These are phyloP conservation scores for Neodiprion virginianus DNA, from an alignment of 1,140 invertebrate species.

Conservation along the genomic window DNA sequence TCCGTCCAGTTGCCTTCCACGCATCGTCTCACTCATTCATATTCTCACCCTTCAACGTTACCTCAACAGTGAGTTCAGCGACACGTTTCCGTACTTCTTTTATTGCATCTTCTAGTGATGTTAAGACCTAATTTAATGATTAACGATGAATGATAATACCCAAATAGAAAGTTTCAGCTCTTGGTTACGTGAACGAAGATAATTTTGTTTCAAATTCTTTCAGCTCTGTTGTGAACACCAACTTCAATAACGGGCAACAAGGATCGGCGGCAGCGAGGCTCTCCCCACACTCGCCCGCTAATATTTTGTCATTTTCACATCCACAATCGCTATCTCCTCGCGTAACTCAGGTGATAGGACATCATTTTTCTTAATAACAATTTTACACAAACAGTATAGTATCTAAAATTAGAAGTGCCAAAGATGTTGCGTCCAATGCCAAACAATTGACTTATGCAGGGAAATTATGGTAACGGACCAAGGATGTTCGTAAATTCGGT, in stretches of 20 bases:
- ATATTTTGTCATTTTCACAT: conserved; percentile 56
- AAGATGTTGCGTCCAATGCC: not conserved
- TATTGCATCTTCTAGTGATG: no score
- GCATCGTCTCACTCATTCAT: conserved; percentile 59
- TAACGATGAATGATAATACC: no score
- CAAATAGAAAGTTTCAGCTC: no score
- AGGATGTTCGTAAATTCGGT: conserved; percentile 58
- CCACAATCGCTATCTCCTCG: conserved; percentile 58
- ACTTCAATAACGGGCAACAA: conserved; percentile 58
- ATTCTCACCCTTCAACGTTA: conserved; percentile 58
- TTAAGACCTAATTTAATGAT: not conserved
- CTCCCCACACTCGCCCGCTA: conserved; percentile 57
- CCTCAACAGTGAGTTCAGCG: conserved; percentile 52
- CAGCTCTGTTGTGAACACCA: conserved; percentile 56
- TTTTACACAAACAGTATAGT: not conserved
- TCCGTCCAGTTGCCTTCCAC: conserved; percentile 61
- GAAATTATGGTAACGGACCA: conserved; percentile 56
- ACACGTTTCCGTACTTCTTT: no score
- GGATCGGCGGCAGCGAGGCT: conserved; percentile 52
- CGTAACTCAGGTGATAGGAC: conserved; percentile 54
- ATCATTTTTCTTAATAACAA: not conserved
- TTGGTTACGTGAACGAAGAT: no score
- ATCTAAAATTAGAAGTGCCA: not conserved
- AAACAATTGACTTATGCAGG: conserved; percentile 31
- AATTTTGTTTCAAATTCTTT: conserved; percentile 23